Conservation (phyloP, 2,113 vertebrate species). For the Budorcas taxicolor region DNA sequence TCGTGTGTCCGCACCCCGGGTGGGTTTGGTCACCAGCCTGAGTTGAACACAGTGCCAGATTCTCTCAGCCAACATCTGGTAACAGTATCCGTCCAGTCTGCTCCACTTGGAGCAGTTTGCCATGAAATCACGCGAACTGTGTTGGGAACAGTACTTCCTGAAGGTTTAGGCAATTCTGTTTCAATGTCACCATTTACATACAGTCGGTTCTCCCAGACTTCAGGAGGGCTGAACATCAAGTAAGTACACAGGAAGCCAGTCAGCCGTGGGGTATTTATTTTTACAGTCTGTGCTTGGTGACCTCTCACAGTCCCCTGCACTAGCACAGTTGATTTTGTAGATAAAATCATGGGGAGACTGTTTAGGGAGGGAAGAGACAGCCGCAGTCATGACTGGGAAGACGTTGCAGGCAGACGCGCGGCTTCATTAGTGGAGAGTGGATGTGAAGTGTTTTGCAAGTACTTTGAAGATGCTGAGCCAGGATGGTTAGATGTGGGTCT, state of each 20-base stretch:
- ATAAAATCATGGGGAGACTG: neutral
- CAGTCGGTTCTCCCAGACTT: neutral
- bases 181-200: neutral
- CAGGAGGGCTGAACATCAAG: neutral
- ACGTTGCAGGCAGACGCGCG: fast-evolving
- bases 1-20: no score
- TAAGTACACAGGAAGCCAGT: neutral
- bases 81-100: fast-evolving
- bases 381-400: no score
- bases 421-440: neutral
- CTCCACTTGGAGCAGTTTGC: neutral
- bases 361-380: neutral
- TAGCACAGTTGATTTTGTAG: neutral
- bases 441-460: neutral
- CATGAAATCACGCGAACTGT: fast-evolving
- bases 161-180: neutral
- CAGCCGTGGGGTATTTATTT: neutral
- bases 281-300: neutral
- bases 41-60: neutral
- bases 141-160: neutral
- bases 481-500: neutral
- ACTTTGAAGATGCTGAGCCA: neutral
- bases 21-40: neutral
- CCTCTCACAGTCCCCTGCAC: neutral
- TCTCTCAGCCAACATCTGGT: neutral